Conservation (phyloP, 2,113 vertebrate species). For the Gadus chalcogrammus region DNA sequence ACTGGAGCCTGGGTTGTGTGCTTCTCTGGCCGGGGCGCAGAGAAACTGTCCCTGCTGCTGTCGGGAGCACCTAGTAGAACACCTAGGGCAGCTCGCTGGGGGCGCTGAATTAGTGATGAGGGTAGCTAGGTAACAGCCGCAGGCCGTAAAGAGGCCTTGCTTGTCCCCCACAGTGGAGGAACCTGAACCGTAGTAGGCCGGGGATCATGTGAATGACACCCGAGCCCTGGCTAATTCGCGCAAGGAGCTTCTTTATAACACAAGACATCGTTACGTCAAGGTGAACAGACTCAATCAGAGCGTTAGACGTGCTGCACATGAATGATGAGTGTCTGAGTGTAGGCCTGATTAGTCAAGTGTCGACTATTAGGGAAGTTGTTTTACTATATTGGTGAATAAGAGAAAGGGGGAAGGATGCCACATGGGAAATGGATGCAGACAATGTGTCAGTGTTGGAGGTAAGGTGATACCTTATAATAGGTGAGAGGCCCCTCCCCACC, state of each 20-base stretch:
- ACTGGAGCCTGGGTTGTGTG: slow-evolving; percentile 62
- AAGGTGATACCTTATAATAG: slow-evolving; percentile 47
- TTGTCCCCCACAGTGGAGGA: slow-evolving; percentile 61
- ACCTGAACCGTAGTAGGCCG: slow-evolving; percentile 53
- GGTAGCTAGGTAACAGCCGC: slow-evolving; percentile 70
- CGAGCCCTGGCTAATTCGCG: slow-evolving; percentile 46
- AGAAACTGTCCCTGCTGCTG: slow-evolving; percentile 23
- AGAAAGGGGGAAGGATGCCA: slow-evolving; percentile 13
- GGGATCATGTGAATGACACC: slow-evolving; percentile 64
- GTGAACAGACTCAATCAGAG: slow-evolving; percentile 11
- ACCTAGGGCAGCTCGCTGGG: slow-evolving; percentile 33
- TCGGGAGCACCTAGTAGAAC: background rate
- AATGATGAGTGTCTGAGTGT: slow-evolving; percentile 18
- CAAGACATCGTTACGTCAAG: background rate
- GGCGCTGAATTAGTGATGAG: slow-evolving; percentile 82
- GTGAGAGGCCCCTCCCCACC: no score
- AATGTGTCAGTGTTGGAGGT: slow-evolving; percentile 42
- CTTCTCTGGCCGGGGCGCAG: slow-evolving; percentile 42
- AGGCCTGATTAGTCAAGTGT: background rate
- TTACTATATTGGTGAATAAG: background rate
- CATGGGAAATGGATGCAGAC: slow-evolving; percentile 22
- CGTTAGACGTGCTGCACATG: slow-evolving; percentile 7
- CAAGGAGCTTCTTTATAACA: slow-evolving; percentile 30
- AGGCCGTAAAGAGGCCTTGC: slow-evolving; percentile 32
- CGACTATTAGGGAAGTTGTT: no score